Percentiles rank a stretch among this genome's conserved stretches.
phyloP scores from a whole-genome alignment of 2,797 vertebrate genomes.

The Lepus oiostolus region DNA sequence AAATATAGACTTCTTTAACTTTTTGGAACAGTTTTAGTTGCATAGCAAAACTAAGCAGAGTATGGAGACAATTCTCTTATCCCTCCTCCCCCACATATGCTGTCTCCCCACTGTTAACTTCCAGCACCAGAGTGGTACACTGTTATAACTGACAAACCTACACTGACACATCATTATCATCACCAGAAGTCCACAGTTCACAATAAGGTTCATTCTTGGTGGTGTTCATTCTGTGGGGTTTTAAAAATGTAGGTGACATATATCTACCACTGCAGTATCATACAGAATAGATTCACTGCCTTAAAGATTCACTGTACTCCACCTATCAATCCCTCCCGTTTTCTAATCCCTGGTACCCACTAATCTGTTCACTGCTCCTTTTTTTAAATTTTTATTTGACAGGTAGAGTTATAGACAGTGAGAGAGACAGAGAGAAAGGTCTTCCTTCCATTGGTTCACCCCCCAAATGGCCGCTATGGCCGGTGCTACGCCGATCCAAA shows the following conservation, averaged over 20 bases:
- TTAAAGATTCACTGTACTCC: not conserved
- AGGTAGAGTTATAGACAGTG: too few species aligned
- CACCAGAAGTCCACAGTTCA: not conserved
- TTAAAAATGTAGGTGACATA: not conserved
- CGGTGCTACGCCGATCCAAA: too few species aligned
- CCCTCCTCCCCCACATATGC: not conserved
- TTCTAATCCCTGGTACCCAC: not conserved
- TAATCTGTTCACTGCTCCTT: not conserved
- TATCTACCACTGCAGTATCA: not conserved
- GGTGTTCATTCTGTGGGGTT: not conserved
- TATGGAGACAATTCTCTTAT: not conserved
- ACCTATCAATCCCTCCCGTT: not conserved
- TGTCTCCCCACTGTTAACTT: not conserved
- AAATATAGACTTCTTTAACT: not conserved
- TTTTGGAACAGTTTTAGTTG: not conserved
- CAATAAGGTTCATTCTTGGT: not conserved
- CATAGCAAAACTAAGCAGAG: not conserved
- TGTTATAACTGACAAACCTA: not conserved
- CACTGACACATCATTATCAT: not conserved
- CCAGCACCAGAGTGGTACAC: not conserved
- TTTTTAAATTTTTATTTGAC: too few species aligned
- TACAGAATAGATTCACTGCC: not conserved
- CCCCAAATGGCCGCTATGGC: too few species aligned
- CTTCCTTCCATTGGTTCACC: too few species aligned
- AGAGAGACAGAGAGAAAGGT: too few species aligned